phyloP scores from a whole-genome alignment of 2,797 vertebrate species.

The Premnoplex brunnescens region DNA sequence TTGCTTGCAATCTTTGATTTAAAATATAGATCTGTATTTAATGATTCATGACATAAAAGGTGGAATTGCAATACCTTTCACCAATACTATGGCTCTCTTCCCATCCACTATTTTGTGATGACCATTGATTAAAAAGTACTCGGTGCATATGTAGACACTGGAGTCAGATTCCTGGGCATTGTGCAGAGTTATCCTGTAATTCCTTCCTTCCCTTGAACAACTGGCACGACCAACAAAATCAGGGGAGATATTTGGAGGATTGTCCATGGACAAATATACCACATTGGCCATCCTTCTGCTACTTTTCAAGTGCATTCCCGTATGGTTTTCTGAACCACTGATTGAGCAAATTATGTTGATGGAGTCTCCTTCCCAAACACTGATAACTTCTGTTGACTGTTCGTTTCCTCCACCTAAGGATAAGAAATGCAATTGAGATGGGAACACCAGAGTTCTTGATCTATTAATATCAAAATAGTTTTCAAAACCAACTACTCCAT shows the following conservation, averaged over 20 bases:
- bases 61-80: conserved; percentile 23
- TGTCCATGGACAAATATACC: fast-evolving
- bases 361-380: conserved; percentile 46
- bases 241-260: fast-evolving
- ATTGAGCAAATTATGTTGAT: conserved; percentile 27
- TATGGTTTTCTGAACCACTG: neutral
- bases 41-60: neutral
- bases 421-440: conserved; percentile 18
- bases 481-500: neutral
- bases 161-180: neutral
- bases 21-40: neutral
- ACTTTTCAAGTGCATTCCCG: neutral
- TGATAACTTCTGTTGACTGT: neutral
- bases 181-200: neutral
- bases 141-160: neutral
- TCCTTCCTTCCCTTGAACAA: neutral
- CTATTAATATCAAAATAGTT: neutral
- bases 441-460: neutral
- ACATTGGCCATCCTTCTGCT: fast-evolving
- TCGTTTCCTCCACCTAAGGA: conserved; percentile 41
- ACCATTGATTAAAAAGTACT: fast-evolving
- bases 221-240: fast-evolving
- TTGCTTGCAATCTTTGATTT: neutral
- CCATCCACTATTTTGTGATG: fast-evolving
- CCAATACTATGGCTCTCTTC: neutral